Conservation (phyloP, 2,113 vertebrate species). For the Saguinus midas region DNA sequence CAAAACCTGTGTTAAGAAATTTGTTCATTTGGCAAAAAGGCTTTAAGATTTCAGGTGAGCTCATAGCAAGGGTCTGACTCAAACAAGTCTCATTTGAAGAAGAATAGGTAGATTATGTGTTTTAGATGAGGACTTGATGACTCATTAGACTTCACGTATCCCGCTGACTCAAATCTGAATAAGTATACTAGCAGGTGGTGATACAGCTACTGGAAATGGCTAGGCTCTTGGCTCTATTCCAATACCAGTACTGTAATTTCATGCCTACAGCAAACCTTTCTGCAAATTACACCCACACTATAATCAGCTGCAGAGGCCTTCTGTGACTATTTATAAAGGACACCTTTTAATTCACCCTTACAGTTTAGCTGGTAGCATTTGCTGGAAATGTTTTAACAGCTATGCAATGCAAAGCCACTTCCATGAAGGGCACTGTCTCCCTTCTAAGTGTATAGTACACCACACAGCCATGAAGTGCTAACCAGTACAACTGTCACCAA, state of each 20-base stretch:
- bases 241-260: constrained; percentile 62
- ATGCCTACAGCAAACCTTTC: constrained; percentile 69
- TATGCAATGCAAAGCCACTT: constrained; percentile 3
- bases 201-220: constrained; percentile 43
- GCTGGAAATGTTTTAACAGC: constrained; percentile 58
- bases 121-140: constrained; percentile 29
- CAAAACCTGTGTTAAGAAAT: background rate
- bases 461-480: background rate
- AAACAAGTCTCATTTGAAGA: background rate
- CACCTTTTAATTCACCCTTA: constrained; percentile 68
- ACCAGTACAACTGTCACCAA: constrained; percentile 23
- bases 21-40: background rate
- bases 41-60: background rate
- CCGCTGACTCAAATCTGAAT: constrained; percentile 52
- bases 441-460: background rate
- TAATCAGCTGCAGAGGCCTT: constrained; percentile 69
- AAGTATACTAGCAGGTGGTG: constrained; percentile 50
- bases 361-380: constrained; percentile 72
- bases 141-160: background rate
- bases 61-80: background rate
- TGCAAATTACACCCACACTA: constrained; percentile 69
- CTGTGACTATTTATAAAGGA: constrained; percentile 75
- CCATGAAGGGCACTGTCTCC: background rate
- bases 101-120: background rate
- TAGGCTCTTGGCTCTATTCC: constrained; percentile 20